phyloP scores from a whole-genome alignment of 2,888 invertebrate genomes.

The Trichacis sp. region DNA sequence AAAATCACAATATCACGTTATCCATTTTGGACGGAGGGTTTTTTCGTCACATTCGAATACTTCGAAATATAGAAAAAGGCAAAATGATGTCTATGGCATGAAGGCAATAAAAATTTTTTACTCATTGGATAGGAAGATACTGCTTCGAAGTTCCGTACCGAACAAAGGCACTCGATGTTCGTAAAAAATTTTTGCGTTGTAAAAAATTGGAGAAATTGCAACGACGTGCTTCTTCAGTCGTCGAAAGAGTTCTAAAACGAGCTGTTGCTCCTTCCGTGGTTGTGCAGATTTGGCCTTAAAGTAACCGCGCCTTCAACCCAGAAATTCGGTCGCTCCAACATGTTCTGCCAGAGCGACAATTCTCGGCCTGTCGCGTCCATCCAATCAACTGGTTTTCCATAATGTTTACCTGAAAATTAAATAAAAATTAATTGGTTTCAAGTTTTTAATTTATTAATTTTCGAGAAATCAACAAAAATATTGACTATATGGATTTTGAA shows the following conservation, averaged over 20 bases:
- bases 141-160: too few species aligned
- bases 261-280: constrained; percentile 64
- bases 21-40: too few species aligned
- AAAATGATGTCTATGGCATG: too few species aligned
- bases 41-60: too few species aligned
- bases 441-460: neutral
- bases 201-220: too few species aligned
- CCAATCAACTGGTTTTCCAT: constrained; percentile 90
- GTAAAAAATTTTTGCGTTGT: too few species aligned
- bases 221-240: too few species aligned
- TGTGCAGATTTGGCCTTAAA: constrained; percentile 82
- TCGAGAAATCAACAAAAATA: constrained; percentile 3
- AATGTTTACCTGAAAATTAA: constrained; percentile 80
- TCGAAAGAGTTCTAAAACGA: constrained; percentile 45
- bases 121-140: too few species aligned
- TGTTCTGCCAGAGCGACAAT: constrained; percentile 90
- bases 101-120: too few species aligned
- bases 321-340: constrained; percentile 93
- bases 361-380: constrained; percentile 96
- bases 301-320: constrained; percentile 92
- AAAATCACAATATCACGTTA: too few species aligned
- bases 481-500: too few species aligned
- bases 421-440: constrained; percentile 1
- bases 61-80: neutral
- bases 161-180: too few species aligned